Evolutionary conservation across 2,888 invertebrate species (phyloP), one percentile per base, ranked within the genome.

Genomic region (Megamerina dolium): DNA sequence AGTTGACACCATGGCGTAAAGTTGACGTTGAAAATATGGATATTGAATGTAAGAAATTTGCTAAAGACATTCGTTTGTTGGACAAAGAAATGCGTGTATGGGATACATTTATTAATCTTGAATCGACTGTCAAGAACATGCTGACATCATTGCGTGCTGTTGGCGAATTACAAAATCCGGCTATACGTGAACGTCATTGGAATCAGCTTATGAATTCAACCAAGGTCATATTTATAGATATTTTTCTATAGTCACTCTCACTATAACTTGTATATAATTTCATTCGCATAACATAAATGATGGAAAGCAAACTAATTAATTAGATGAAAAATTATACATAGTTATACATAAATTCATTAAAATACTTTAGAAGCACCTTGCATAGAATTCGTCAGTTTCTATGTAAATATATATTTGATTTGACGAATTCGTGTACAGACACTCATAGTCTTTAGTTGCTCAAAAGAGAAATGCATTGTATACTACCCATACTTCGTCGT

Each of bases 1-100:
- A 95, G 71, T 92, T 88, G 2, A 95, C 95, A 1, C 90, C 91
- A 0, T 96, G 96, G 96, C 80, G 90, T 43, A 90, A 93, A 68
- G 93, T 96, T 48, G 94, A 96, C 64, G 94, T 95, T 30, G 96
- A 96, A 73, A 93, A 94, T 62, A 95, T 96, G 94, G 96, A 96
- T 63, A 90, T 95, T 56, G 95, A 96, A 71, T 95, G 95, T 70
- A 96, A 96, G 68, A 92, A 94, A 66, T 96, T 96, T 70, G 90
- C 94, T 2, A 95, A 96, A 73, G 92, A 93, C 70, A 87, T 92
- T 44, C 77, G 90, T 62, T 78, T 87, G 40, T 70, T 96, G 58
- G 95, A 96, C 64, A 96, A 96, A 66, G 96, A 96, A 74, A 94
- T 95, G 90, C 79, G 94, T 58, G 76, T 75, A 48, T 96, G 95